These are phyloP conservation scores for Panulirus ornatus DNA, from an alignment of 1,140 invertebrate genomes.

Conservation along the genomic window DNA sequence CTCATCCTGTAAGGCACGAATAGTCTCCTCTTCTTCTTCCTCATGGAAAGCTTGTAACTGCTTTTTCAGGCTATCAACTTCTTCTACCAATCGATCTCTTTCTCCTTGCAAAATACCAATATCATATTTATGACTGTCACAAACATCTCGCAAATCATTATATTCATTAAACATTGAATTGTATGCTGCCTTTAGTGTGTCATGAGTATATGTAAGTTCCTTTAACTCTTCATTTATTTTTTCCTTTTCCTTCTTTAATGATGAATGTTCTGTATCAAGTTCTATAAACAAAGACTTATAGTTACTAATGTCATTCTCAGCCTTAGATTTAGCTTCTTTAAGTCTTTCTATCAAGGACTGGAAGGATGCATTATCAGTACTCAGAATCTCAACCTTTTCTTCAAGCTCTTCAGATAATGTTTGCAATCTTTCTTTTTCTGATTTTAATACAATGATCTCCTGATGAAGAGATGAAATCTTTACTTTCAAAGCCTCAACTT, in stretches of 20 bases:
- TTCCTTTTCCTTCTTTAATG: constrained; percentile 66
- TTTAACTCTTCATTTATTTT: constrained; percentile 63
- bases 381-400: constrained; percentile 57
- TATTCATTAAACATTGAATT: constrained; percentile 72
- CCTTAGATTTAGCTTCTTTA: constrained; percentile 62
- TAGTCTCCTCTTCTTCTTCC: constrained; percentile 74
- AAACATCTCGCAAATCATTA: constrained; percentile 67
- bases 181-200: constrained; percentile 72
- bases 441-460: constrained; percentile 52
- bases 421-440: constrained; percentile 68
- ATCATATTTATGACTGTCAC: constrained; percentile 65
- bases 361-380: constrained; percentile 60
- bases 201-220: constrained; percentile 60
- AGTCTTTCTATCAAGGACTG: constrained; percentile 61
- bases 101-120: constrained; percentile 71
- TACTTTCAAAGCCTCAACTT: constrained; percentile 32
- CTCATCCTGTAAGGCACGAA: constrained; percentile 74
- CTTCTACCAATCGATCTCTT: constrained; percentile 69
- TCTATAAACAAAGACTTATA: constrained; percentile 73
- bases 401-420: constrained; percentile 57
- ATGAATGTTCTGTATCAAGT: constrained; percentile 64
- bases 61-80: constrained; percentile 68
- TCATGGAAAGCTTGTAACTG: constrained; percentile 71
- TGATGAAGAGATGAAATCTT: constrained; percentile 44
- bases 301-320: constrained; percentile 58